These are phyloP conservation scores for Anguilla pacifica DNA, from an alignment of 2,797 vertebrate species.

Conservation along the genomic window DNA sequence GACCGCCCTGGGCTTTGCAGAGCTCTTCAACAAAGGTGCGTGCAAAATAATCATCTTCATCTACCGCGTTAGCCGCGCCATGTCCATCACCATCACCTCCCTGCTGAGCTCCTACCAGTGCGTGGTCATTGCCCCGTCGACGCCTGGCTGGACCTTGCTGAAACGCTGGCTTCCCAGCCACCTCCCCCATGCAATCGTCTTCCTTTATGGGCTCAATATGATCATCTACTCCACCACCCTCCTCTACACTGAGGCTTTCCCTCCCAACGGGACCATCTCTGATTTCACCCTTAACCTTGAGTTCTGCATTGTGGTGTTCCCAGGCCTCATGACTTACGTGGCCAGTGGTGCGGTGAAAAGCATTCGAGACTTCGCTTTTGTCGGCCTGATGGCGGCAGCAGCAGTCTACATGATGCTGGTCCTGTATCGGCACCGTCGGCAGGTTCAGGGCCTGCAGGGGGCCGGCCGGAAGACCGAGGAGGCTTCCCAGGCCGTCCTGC, in stretches of 20 bases:
- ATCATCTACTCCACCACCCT: background rate
- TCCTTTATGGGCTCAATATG: slow-evolving; percentile 37
- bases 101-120: background rate
- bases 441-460: slow-evolving; percentile 36
- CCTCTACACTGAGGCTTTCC: slow-evolving; percentile 30
- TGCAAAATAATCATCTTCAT: background rate
- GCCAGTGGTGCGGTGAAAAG: slow-evolving; percentile 28
- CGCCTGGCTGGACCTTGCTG: background rate
- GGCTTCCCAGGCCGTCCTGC: background rate
- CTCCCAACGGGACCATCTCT: slow-evolving; percentile 33
- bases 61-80: background rate
- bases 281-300: slow-evolving; percentile 15
- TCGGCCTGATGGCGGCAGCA: slow-evolving; percentile 38
- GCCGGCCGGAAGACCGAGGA: slow-evolving; percentile 14
- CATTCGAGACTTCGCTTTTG: slow-evolving; percentile 40
- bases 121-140: background rate
- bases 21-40: background rate
- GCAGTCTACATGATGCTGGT: slow-evolving; percentile 22
- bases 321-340: slow-evolving; percentile 27
- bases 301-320: slow-evolving; percentile 20
- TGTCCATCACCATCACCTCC: background rate
- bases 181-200: slow-evolving; percentile 30
- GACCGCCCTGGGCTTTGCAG: background rate
- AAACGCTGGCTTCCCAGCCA: background rate
- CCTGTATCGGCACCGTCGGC: slow-evolving; percentile 42